Base-by-base conservation (phyloP, 2,797 vertebrate species). In the Schizopygopsis malacanthus region DNA sequence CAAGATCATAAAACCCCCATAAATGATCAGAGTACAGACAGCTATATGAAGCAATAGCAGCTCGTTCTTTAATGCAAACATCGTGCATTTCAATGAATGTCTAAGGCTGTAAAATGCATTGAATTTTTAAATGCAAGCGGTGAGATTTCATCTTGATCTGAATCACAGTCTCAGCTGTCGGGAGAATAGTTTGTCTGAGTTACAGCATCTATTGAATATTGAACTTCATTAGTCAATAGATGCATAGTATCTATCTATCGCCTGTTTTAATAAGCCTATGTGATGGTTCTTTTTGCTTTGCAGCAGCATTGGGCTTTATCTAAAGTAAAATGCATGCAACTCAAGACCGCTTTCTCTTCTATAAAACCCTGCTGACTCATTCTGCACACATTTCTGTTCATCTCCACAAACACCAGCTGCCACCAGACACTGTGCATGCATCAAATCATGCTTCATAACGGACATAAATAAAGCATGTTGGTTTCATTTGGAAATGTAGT, bases 21-120 rank as follows among this genome's bases (percentile, higher is more conserved):
- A 77, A 54, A 82, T 82, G 33, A 73, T n/a, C 20, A 65, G 20
- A 76, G 56, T 8, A 28, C 54, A 83, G 33, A 20, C 54, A 43
- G 41, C 4, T 77, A 11, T 70, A 39, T 41, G 37, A 70, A 70
- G 67, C 67, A 22, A 22, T 20, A 18, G 41, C 33, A 41, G 13
- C 33, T 54, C 5, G 3, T 13, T 39, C 28, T 39, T 22, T 56
- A 39, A 13, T 33, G 75, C 50, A n/a, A n/a, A 77, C 39, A 39
- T 28, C 47, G 11, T 39, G 50, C 50, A 6, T 4, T 56, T 13
- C 12, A 47, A 16, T 47, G n/a, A 25, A 47, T 4, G 3, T 11
- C 18, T 12, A 12, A 37, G 28, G 47, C 9, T 33, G 2, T 33
- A 33, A 33, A 33, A 33, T 33, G 33, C 33, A 33, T 33, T 33